A percentile compares a stretch with the other conserved stretches of the same genome.
phyloP scores from a whole-genome alignment of 1,140 invertebrate species.

The Spodoptera frugiperda region DNA sequence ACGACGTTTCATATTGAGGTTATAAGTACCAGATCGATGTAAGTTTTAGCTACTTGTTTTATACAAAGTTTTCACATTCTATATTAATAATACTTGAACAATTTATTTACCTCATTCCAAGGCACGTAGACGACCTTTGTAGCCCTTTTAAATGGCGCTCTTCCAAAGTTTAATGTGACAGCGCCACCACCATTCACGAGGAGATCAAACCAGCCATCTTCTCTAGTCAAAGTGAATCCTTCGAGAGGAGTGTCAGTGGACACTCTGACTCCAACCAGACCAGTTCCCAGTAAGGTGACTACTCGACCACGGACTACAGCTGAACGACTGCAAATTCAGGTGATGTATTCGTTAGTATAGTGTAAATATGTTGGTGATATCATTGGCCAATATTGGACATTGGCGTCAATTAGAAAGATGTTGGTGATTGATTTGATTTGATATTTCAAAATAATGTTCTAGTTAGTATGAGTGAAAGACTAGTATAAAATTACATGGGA shows the following conservation, averaged over 20 bases:
- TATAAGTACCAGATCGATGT: too few species aligned
- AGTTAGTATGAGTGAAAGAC: slow-evolving; percentile 35
- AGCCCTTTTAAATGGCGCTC: slow-evolving; percentile 95
- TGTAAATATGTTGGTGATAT: background rate
- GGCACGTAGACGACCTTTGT: slow-evolving; percentile 97
- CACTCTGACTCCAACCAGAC: slow-evolving; percentile 97
- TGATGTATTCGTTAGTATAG: slow-evolving; percentile 15
- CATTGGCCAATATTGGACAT: background rate
- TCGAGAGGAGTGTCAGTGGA: slow-evolving; percentile 95
- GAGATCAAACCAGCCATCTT: slow-evolving; percentile 98
- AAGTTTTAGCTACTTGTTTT: too few species aligned
- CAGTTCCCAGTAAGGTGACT: slow-evolving; percentile 95
- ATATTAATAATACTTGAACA: too few species aligned
- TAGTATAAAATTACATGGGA: slow-evolving; percentile 16
- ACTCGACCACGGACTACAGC: slow-evolving; percentile 98
- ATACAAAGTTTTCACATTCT: too few species aligned
- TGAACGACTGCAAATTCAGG: slow-evolving; percentile 91
- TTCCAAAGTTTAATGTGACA: slow-evolving; percentile 96
- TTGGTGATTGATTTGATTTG: slow-evolving; percentile 2
- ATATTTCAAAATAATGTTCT: background rate
- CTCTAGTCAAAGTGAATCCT: slow-evolving; percentile 97
- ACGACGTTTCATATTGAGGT: background rate
- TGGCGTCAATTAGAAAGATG: background rate
- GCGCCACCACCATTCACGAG: slow-evolving; percentile 98
- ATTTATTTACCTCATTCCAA: slow-evolving; percentile 95